A percentile compares a stretch with the other conserved stretches of the same genome.
Evolutionary conservation across 2,888 invertebrate species (phyloP).

Genomic region (Tetragnatha montana): DNA sequence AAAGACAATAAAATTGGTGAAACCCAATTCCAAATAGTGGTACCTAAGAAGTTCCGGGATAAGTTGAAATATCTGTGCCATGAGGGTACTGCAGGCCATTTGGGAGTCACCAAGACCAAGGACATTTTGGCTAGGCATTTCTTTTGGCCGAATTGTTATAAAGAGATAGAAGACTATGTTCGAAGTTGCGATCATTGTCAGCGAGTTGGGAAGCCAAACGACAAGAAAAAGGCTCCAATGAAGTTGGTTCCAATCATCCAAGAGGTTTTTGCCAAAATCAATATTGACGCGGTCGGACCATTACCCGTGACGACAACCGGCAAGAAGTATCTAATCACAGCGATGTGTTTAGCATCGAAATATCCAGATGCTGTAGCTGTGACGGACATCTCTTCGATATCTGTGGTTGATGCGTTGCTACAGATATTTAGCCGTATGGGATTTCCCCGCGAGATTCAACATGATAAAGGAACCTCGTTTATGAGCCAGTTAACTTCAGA

Average conservation of each 20-base stretch:
- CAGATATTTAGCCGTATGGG: conserved; percentile 14
- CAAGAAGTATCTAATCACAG: conserved; percentile 12
- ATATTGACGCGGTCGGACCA: conserved; percentile 24
- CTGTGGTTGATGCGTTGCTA: conserved; percentile 17
- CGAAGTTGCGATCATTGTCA: conserved; percentile 25
- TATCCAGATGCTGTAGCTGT: conserved; percentile 4
- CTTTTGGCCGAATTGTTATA: too few relatives aligned
- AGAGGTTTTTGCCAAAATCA: conserved; percentile 29
- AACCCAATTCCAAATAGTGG: not conserved
- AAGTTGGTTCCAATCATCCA: conserved; percentile 25
- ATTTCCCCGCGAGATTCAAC: not conserved
- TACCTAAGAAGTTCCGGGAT: not conserved
- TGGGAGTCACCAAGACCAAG: conserved; percentile 35
- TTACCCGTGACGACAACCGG: not conserved
- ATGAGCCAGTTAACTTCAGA: not conserved
- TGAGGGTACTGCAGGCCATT: conserved; percentile 1
- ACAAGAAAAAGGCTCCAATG: conserved; percentile 38
- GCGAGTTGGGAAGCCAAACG: conserved; percentile 4
- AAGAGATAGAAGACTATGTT: conserved; percentile 19
- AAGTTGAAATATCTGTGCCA: conserved; percentile 19
- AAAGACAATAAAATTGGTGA: not conserved
- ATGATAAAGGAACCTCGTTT: conserved; percentile 32
- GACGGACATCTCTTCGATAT: not conserved
- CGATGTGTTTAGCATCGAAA: conserved; percentile 30
- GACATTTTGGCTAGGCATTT: not conserved